Conservation (phyloP, 2,113 vertebrate species). For the Cnemophilus loriae region DNA sequence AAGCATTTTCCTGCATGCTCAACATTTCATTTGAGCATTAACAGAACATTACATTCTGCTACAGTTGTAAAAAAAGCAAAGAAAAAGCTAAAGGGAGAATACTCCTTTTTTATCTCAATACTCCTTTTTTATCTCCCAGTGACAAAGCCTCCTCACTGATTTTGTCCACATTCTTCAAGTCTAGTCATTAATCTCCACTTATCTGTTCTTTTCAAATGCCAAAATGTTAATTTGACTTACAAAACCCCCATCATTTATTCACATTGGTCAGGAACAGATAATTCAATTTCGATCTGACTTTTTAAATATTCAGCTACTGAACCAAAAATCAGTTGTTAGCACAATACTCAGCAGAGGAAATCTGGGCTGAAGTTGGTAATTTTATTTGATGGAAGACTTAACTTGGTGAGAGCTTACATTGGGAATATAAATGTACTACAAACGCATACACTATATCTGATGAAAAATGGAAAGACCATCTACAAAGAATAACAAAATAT, state of each 20-base stretch:
- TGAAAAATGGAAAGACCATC: neutral
- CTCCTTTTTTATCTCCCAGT: neutral
- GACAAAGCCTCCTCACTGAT: neutral
- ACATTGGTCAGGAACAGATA: neutral
- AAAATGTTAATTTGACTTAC: neutral
- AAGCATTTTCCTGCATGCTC: neutral
- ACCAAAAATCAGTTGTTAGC: neutral
- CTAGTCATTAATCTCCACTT: neutral
- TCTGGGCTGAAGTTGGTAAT: neutral
- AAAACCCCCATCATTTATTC: neutral
- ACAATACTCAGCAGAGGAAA: neutral
- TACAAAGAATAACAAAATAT: slow-evolving; percentile 29
- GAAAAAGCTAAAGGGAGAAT: neutral
- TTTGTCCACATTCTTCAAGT: neutral
- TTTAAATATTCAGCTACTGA: neutral
- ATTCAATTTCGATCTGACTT: neutral
- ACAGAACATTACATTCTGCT: neutral
- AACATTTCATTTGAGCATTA: neutral
- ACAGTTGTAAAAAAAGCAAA: neutral
- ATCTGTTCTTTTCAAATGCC: neutral
- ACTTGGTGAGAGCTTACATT: neutral
- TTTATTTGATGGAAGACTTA: neutral
- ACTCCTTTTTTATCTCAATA: neutral
- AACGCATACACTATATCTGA: neutral
- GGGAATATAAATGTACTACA: neutral